These are phyloP conservation scores for Scolopax bukidnonensis DNA, from an alignment of 2,797 vertebrate species.

Conservation along the genomic window DNA sequence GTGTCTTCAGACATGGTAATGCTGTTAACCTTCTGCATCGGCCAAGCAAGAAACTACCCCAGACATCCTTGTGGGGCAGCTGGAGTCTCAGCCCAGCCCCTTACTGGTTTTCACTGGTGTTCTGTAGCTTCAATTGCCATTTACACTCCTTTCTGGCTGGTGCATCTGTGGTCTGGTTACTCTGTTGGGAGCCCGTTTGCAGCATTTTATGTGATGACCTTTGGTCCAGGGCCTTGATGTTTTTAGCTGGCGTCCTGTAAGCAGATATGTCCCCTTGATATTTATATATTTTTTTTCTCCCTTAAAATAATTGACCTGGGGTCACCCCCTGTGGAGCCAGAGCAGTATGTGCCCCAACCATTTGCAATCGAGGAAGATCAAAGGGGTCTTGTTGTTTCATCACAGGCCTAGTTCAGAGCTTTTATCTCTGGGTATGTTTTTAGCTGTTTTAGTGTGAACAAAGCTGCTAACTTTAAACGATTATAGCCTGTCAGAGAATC, in stretches of 20 bases:
- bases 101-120: neutral
- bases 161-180: neutral
- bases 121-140: neutral
- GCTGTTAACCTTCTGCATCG: neutral
- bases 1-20: neutral
- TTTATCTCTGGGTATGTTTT: neutral
- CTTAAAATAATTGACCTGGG: neutral
- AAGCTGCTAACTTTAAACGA: constrained; percentile 38
- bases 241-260: neutral
- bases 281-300: neutral
- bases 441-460: constrained; percentile 29
- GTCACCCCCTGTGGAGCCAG: neutral
- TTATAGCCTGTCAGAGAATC: constrained; percentile 40
- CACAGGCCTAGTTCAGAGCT: neutral
- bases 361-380: neutral
- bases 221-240: neutral
- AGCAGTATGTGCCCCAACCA: neutral
- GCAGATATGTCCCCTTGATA: neutral
- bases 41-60: neutral
- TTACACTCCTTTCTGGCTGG: neutral
- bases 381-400: neutral
- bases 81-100: neutral
- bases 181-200: neutral
- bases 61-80: constrained; percentile 10
- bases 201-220: neutral